Conservation (phyloP, 2,888 invertebrate genomes). For the Cistogaster globosa region DNA sequence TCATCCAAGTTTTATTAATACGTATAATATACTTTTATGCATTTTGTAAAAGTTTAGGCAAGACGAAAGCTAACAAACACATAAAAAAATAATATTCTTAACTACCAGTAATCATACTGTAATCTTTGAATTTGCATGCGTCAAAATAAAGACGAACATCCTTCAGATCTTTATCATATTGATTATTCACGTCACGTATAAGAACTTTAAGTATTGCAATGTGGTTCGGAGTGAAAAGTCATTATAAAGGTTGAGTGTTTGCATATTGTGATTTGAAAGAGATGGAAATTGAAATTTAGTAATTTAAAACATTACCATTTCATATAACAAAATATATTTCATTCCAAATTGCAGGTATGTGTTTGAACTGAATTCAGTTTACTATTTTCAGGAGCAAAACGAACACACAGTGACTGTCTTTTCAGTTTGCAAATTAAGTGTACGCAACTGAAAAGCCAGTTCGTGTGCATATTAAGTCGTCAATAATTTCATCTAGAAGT, state of each 20-base stretch:
- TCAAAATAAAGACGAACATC: conserved; percentile 73
- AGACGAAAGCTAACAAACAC: background rate
- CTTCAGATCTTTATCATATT: conserved; percentile 78
- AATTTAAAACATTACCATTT: background rate
- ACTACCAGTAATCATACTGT: conserved; percentile 80
- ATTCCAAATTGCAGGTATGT: background rate
- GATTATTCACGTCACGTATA: conserved; percentile 81
- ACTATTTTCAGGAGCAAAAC: too few species aligned
- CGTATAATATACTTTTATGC: background rate
- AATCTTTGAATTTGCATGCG: conserved; percentile 81
- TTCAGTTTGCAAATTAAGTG: too few species aligned
- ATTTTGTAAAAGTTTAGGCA: conserved; percentile 22
- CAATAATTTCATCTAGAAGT: too few species aligned
- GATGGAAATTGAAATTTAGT: background rate
- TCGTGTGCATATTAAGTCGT: too few species aligned
- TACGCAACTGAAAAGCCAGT: too few species aligned
- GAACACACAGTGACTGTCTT: too few species aligned
- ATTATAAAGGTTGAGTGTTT: conserved; percentile 25
- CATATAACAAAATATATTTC: background rate
- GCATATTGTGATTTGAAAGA: background rate
- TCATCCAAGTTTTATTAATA: conserved; percentile 49
- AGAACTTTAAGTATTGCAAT: conserved; percentile 65
- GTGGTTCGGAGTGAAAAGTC: conserved; percentile 41
- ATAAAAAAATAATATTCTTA: conserved; percentile 71
- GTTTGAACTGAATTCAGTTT: too few species aligned